These are phyloP conservation scores for Drosophila nr. fundita DNA, from an alignment of 2,888 invertebrate genomes.

Conservation along the genomic window DNA sequence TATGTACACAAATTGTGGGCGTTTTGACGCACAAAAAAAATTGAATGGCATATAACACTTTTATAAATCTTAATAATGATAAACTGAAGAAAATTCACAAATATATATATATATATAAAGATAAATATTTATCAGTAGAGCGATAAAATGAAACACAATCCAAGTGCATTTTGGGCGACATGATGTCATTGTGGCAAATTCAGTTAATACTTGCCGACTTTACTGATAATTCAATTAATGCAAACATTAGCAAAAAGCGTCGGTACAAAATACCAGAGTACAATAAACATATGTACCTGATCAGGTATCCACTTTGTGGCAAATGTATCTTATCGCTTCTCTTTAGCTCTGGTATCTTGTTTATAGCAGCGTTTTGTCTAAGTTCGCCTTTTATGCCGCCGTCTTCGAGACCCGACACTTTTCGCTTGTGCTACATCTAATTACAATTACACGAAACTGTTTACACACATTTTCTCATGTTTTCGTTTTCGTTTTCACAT, in stretches of 20 bases:
- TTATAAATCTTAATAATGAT: not conserved
- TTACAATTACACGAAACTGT: slow-evolving; percentile 48
- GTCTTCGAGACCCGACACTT: slow-evolving; percentile 5
- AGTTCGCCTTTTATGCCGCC: slow-evolving; percentile 36
- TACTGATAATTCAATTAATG: slow-evolving; percentile 76
- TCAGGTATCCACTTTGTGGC: slow-evolving; percentile 28
- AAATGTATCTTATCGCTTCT: slow-evolving; percentile 70
- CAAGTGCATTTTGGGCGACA: slow-evolving; percentile 32
- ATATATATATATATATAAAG: not conserved
- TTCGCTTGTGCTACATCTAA: slow-evolving; percentile 57
- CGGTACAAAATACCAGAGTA: slow-evolving; percentile 12
- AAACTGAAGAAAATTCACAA: not conserved
- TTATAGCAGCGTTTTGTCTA: slow-evolving; percentile 8
- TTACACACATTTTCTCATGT: slow-evolving; percentile 46
- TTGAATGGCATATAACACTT: slow-evolving; percentile 17
- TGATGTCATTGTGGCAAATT: slow-evolving; percentile 66
- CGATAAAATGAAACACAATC: not conserved
- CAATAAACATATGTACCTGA: slow-evolving; percentile 1
- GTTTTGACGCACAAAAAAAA: slow-evolving; percentile 17
- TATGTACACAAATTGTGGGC: slow-evolving; percentile 20
- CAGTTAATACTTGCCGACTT: slow-evolving; percentile 31
- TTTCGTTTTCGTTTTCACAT: slow-evolving; percentile 40
- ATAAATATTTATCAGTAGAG: not conserved
- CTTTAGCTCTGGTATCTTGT: slow-evolving; percentile 53
- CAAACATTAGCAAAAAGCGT: slow-evolving; percentile 56